A percentile compares a stretch with the other conserved stretches of the same genome.
phyloP scores from a whole-genome alignment of 1,140 invertebrate genomes.

The Oryctes rhinoceros region DNA sequence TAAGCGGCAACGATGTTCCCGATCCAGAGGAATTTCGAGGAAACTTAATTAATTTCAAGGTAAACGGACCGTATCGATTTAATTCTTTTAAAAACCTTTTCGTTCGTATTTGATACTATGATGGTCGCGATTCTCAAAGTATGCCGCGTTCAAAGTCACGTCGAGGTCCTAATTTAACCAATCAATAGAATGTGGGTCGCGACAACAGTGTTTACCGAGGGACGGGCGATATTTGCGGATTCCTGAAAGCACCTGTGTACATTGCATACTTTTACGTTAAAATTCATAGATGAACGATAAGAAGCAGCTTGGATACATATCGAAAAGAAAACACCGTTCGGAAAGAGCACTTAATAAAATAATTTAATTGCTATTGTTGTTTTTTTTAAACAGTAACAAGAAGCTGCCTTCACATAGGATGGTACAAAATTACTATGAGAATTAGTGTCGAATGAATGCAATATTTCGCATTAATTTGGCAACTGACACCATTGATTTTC shows the following conservation, averaged over 20 bases:
- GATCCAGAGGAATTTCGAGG: slow-evolving; percentile 47
- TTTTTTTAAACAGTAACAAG: too few relatives aligned
- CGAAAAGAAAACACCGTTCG: too few relatives aligned
- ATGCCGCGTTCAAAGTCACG: background rate
- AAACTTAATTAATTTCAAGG: slow-evolving; percentile 48
- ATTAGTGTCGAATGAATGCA: too few relatives aligned
- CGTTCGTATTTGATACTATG: background rate
- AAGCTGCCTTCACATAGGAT: too few relatives aligned
- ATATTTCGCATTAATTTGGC: too few relatives aligned
- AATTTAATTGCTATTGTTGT: too few relatives aligned
- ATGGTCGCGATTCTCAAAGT: background rate
- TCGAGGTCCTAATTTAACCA: background rate
- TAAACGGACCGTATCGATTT: slow-evolving; percentile 27
- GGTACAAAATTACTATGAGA: too few relatives aligned
- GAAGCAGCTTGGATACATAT: background rate
- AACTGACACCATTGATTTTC: too few relatives aligned
- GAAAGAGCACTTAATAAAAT: too few relatives aligned
- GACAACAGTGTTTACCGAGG: background rate
- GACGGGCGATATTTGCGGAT: background rate
- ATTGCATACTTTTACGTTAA: background rate
- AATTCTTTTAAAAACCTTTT: background rate
- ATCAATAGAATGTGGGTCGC: slow-evolving; percentile 20
- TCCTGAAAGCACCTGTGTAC: background rate
- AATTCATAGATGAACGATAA: background rate
- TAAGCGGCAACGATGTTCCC: slow-evolving; percentile 44